Percentiles rank a stretch among this genome's conserved stretches.
Evolutionary conservation across 2,113 vertebrate genomes (phyloP).

Genomic region (Tricholaema leucomelas): DNA sequence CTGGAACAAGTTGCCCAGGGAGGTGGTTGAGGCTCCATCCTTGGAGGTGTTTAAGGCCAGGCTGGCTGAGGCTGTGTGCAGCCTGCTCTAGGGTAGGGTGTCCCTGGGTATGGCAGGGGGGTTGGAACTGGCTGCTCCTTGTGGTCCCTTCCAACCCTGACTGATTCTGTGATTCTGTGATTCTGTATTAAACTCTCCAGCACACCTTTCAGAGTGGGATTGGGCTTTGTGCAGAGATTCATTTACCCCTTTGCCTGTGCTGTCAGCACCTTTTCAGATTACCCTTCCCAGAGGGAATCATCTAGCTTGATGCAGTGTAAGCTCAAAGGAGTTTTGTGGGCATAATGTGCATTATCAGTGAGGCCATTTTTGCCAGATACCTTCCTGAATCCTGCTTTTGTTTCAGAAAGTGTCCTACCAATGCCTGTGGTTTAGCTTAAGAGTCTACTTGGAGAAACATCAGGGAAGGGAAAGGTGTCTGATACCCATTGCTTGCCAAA

Average conservation of each 20-base stretch:
- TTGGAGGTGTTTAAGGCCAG: too few species aligned
- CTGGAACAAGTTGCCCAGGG: too few species aligned
- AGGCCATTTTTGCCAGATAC: neutral
- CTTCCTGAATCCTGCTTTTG: neutral
- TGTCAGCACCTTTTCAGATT: neutral
- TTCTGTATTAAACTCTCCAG: slow-evolving; percentile 2
- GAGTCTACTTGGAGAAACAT: neutral
- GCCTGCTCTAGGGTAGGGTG: too few species aligned
- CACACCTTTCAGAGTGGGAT: neutral
- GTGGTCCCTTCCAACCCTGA: too few species aligned
- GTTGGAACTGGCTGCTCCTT: too few species aligned
- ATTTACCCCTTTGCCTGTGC: neutral
- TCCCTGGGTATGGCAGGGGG: too few species aligned
- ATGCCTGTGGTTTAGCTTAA: neutral
- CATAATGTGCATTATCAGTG: neutral
- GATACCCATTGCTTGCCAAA: neutral
- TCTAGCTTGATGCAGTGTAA: neutral
- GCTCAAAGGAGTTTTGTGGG: neutral
- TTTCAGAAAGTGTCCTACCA: neutral
- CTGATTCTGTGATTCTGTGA: too few species aligned
- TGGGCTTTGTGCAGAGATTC: neutral
- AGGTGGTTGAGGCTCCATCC: too few species aligned
- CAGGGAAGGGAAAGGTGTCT: neutral
- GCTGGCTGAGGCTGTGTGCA: too few species aligned
- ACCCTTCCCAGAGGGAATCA: neutral